These are phyloP conservation scores for Propithecus perrieri DNA, from an alignment of 2,797 vertebrate species.

Conservation along the genomic window DNA sequence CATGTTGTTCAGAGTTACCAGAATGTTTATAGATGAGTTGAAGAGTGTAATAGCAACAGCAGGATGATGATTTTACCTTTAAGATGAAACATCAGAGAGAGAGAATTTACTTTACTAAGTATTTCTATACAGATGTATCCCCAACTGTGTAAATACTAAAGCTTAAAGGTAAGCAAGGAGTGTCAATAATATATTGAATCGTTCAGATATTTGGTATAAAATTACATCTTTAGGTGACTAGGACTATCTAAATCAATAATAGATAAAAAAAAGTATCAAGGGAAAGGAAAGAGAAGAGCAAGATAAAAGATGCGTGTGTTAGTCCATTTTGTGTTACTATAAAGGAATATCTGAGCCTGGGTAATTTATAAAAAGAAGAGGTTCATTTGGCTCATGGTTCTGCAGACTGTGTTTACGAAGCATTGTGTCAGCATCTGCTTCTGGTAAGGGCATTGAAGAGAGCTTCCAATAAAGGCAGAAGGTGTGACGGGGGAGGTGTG, in stretches of 20 bases:
- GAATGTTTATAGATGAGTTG: constrained; percentile 50
- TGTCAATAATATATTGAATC: not conserved
- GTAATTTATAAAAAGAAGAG: not conserved
- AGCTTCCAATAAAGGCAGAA: not conserved
- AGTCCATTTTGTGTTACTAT: not conserved
- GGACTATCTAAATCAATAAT: not conserved
- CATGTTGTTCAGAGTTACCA: constrained; percentile 35
- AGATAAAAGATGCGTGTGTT: not conserved
- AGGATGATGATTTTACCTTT: constrained; percentile 45
- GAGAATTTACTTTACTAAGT: not conserved
- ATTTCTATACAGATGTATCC: constrained; percentile 38
- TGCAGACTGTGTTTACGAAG: not conserved
- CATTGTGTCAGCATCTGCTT: not conserved
- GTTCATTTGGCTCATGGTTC: not conserved
- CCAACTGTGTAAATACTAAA: not conserved
- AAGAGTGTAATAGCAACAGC: constrained; percentile 30
- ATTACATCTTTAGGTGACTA: not conserved
- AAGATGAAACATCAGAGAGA: constrained; percentile 39
- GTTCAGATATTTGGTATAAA: not conserved
- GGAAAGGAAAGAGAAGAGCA: not conserved
- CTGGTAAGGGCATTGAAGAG: not conserved
- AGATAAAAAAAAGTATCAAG: not conserved
- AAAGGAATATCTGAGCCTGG: not conserved
- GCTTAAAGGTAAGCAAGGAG: constrained; percentile 1
- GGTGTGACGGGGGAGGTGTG: not conserved